Conservation (phyloP, 2,797 vertebrate species). For the Psittacula echo region DNA sequence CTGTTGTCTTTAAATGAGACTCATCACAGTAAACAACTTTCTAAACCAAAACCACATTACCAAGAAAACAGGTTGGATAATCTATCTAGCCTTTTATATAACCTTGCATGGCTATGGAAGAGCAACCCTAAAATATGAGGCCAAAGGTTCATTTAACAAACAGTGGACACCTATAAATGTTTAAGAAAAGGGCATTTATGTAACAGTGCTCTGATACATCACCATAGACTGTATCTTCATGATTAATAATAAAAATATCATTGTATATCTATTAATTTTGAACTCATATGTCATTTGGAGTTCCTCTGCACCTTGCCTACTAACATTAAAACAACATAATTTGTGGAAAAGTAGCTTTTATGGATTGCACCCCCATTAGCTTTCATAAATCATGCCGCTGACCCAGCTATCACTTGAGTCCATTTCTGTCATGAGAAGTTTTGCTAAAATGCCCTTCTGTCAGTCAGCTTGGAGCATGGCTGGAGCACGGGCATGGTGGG, state of each 20-base stretch:
- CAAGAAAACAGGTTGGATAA: not conserved
- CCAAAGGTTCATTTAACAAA: not conserved
- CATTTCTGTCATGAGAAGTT: not conserved
- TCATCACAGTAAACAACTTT: not conserved
- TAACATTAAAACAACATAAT: not conserved
- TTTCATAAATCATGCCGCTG: not conserved
- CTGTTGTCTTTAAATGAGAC: not conserved
- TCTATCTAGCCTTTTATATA: not conserved
- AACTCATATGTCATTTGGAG: not conserved
- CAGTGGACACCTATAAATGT: not conserved
- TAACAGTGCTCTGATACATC: not conserved
- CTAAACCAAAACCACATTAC: not conserved
- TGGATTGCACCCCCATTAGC: not conserved
- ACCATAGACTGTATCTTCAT: not conserved
- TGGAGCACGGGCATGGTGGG: fast-evolving
- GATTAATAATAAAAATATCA: not conserved
- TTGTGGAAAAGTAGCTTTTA: not conserved
- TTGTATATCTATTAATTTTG: not conserved
- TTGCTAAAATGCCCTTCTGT: not conserved
- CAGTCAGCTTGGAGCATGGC: not conserved
- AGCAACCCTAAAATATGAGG: not conserved
- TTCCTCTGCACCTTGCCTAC: not conserved
- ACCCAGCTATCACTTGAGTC: not conserved
- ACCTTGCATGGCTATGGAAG: not conserved
- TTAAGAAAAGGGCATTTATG: not conserved